Conservation (phyloP, 2,113 vertebrate species). For the Labeo rohita region DNA sequence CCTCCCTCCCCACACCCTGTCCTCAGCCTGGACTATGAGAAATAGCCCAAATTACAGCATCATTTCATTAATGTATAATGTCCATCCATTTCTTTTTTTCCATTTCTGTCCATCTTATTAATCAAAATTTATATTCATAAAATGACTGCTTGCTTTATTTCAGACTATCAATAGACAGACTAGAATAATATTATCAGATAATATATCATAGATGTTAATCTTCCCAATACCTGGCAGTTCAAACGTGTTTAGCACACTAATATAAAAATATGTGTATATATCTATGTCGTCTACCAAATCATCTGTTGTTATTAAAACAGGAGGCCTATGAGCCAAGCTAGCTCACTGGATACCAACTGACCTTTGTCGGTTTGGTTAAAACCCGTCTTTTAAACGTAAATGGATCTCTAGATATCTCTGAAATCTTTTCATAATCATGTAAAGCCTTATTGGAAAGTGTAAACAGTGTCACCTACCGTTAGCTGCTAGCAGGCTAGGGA, state of each 20-base stretch:
- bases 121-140: background rate
- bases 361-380: background rate
- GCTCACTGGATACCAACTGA: background rate
- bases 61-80: slow-evolving; percentile 56
- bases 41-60: slow-evolving; percentile 64
- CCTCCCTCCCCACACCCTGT: slow-evolving; percentile 61
- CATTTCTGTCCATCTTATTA: slow-evolving; percentile 36
- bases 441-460: background rate
- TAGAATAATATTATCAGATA: background rate
- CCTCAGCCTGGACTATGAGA: slow-evolving; percentile 22
- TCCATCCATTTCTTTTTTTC: slow-evolving; percentile 47
- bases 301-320: background rate
- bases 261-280: background rate
- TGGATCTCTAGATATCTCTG: background rate
- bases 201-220: background rate
- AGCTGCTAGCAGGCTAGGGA: background rate
- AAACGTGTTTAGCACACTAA: background rate
- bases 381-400: background rate
- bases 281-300: background rate
- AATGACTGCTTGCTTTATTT: background rate
- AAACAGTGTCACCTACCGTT: background rate
- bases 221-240: background rate
- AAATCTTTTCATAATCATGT: background rate
- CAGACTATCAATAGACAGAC: background rate
- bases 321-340: background rate